Conservation (phyloP, 2,888 invertebrate genomes). For the Thymelicus sylvestris region DNA sequence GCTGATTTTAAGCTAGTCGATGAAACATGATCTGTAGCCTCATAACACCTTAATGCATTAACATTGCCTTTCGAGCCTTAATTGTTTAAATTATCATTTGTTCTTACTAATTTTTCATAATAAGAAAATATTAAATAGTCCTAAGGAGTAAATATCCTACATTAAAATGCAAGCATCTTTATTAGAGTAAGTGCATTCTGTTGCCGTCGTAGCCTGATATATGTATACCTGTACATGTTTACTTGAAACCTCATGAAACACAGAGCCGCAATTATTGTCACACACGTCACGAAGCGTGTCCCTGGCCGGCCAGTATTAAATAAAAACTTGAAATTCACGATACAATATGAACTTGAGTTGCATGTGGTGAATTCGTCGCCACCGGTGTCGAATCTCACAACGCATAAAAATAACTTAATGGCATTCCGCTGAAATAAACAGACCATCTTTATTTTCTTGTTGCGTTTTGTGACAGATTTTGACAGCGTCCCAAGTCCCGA, state of each 20-base stretch:
- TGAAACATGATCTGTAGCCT: too few species aligned
- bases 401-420: constrained; percentile 54
- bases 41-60: background rate
- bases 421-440: constrained; percentile 64
- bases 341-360: constrained; percentile 47
- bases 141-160: constrained; percentile 17
- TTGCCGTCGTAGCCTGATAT: constrained; percentile 3
- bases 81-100: background rate
- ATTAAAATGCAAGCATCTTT: constrained; percentile 32
- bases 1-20: too few species aligned
- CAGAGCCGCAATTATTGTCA: constrained; percentile 38
- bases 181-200: constrained; percentile 18
- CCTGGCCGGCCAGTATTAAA: constrained; percentile 43
- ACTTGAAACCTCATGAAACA: constrained; percentile 23
- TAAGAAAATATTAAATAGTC: constrained; percentile 16
- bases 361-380: constrained; percentile 61
- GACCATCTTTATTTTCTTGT: constrained; percentile 51
- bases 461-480: constrained; percentile 47
- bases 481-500: constrained; percentile 39
- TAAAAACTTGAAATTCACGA: constrained; percentile 48
- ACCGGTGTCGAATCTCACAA: constrained; percentile 57
- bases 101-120: constrained; percentile 11
- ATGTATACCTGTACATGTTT: constrained; percentile 27
- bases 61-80: background rate
- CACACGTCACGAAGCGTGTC: constrained; percentile 41